Evolutionary conservation across 64 coral and sea anemone species (phyloP).

Genomic region (Stichodactyla mertensii): DNA sequence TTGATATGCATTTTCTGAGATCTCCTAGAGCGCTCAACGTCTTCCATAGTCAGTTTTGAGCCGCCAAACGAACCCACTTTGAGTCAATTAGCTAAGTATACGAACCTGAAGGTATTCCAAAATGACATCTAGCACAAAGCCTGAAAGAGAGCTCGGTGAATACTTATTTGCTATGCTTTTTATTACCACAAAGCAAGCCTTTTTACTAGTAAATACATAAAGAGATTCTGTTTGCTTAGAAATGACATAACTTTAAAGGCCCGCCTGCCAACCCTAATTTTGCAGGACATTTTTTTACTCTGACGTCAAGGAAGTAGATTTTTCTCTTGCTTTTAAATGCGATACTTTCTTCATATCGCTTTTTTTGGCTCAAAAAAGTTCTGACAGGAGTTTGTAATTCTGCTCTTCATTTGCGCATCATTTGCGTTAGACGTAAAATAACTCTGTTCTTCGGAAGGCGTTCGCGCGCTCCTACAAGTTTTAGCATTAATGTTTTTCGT

Average conservation of each 20-base stretch:
- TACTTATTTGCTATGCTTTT: constrained; percentile 5
- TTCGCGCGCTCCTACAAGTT: no score
- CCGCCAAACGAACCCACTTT: not conserved
- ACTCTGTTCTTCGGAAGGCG: no score
- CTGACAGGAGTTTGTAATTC: no score
- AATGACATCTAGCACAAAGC: not conserved
- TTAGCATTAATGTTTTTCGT: not conserved
- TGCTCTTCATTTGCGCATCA: no score
- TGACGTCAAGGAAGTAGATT: not conserved
- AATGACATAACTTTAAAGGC: not conserved
- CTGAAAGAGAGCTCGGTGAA: not conserved
- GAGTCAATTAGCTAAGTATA: constrained; percentile 4
- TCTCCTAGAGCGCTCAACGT: constrained; percentile 3
- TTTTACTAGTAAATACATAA: not conserved
- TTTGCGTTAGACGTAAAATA: no score
- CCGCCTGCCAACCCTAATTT: not conserved
- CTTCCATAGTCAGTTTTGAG: constrained; percentile 1
- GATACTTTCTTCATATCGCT: not conserved
- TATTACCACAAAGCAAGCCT: not conserved
- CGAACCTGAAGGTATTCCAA: not conserved
- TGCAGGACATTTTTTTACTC: not conserved
- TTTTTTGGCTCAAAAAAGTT: no score
- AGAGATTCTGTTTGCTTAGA: not conserved
- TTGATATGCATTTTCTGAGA: not conserved
- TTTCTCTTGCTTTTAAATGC: not conserved